These are phyloP conservation scores for Chelmon rostratus DNA, from an alignment of 2,797 vertebrate genomes.

Conservation along the genomic window DNA sequence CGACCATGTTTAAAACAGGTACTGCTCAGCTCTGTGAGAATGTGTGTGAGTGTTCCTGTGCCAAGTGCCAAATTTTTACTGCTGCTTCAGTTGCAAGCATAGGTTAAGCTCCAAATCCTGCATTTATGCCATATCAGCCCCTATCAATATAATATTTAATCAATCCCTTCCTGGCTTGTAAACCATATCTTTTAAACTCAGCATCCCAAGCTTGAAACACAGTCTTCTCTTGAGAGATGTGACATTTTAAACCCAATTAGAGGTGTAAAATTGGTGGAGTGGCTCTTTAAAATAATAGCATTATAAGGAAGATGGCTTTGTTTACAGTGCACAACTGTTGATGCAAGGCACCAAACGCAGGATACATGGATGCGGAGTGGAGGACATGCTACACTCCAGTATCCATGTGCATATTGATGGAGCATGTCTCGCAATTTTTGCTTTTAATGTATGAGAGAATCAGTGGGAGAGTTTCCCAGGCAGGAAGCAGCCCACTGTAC, in stretches of 20 bases:
- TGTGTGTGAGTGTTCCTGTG: not conserved
- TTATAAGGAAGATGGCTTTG: not conserved
- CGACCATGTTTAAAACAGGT: constrained; percentile 76
- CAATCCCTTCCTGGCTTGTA: not conserved
- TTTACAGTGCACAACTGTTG: not conserved
- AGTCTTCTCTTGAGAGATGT: not conserved
- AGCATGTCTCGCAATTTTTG: constrained; percentile 8
- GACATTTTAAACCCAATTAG: not conserved
- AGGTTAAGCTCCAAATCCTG: not conserved
- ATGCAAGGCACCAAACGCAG: not conserved
- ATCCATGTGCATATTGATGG: not conserved
- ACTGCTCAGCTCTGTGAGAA: constrained; percentile 4
- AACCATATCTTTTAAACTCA: not conserved
- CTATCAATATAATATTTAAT: not conserved
- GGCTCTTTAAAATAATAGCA: not conserved
- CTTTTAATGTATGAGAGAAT: not conserved
- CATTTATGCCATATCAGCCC: no score
- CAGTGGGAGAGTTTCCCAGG: constrained; percentile 32
- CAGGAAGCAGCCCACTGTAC: constrained; percentile 52
- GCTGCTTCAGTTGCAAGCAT: not conserved
- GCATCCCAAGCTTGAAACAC: not conserved
- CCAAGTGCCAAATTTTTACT: no score
- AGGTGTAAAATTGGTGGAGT: not conserved
- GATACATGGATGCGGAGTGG: not conserved
- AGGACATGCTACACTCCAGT: not conserved